Conservation (phyloP, 2,113 vertebrate genomes). For the Bufo gargarizans region DNA sequence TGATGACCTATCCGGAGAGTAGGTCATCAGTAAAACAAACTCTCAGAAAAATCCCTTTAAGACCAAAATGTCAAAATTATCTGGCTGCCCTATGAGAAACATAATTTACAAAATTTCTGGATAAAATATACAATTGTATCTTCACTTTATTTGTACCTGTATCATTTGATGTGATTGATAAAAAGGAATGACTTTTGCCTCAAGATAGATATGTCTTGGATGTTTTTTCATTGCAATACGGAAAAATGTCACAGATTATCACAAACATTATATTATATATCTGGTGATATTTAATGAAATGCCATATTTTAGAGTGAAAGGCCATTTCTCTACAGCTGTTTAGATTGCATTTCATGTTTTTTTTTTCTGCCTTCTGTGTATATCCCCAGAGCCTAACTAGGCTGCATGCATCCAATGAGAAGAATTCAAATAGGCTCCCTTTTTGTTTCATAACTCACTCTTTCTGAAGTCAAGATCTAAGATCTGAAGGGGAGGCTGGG, state of each 20-base stretch:
- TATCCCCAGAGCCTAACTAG: conserved; percentile 62
- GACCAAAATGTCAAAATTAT: no score
- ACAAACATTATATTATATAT: conserved; percentile 24
- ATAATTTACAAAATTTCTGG: no score
- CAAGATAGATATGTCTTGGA: no score
- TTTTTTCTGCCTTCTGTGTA: conserved; percentile 60
- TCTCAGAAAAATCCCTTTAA: no score
- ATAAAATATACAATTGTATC: no score
- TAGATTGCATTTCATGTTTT: conserved; percentile 57
- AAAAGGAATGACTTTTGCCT: no score
- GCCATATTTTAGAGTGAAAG: conserved; percentile 62
- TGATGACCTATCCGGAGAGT: no score
- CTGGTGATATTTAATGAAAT: conserved; percentile 59
- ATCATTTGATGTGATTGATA: no score
- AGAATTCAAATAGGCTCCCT: conserved; percentile 66
- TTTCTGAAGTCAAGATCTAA: conserved; percentile 67
- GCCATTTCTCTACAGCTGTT: conserved; percentile 68
- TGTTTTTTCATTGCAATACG: no score
- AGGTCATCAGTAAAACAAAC: no score
- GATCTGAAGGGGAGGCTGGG: conserved; percentile 64
- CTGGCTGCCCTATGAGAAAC: no score
- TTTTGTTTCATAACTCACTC: conserved; percentile 59
- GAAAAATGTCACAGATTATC: background rate
- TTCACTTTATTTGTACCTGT: no score
- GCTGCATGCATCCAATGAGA: conserved; percentile 60